A percentile compares a stretch with the other conserved stretches of the same genome.
Evolutionary conservation across 2,113 vertebrate species (phyloP).

Genomic region (crab-eating macaque (Macaca fascicularis)): DNA sequence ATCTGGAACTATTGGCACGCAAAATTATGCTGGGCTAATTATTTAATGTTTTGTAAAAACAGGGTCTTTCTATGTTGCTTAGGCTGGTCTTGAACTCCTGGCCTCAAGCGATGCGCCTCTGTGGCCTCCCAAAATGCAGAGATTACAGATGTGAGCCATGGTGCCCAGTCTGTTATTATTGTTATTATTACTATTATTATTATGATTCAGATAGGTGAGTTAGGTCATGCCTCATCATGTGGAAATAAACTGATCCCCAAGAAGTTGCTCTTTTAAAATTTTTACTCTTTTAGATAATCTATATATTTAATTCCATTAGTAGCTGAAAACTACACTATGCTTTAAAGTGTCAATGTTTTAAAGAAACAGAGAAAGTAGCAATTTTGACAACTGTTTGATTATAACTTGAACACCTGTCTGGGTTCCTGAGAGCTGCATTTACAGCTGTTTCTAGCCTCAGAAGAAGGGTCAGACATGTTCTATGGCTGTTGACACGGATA

Average conservation of each 20-base stretch:
- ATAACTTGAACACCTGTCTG: constrained; percentile 9
- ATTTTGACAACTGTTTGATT: not conserved
- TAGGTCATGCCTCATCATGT: not conserved
- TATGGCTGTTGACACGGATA: too few relatives aligned
- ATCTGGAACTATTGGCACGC: too few relatives aligned
- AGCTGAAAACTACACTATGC: not conserved
- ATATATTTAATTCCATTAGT: not conserved
- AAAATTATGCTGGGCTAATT: too few relatives aligned
- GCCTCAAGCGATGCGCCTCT: too few relatives aligned
- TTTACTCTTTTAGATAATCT: not conserved
- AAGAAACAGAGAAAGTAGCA: not conserved
- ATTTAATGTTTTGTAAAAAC: too few relatives aligned
- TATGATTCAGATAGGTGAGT: not conserved
- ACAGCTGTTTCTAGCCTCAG: not conserved
- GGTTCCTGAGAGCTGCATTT: not conserved
- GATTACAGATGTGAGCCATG: too few relatives aligned
- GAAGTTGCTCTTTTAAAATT: not conserved
- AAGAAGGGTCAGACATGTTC: not conserved
- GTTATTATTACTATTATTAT: not conserved
- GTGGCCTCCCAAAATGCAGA: too few relatives aligned
- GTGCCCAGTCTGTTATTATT: not conserved
- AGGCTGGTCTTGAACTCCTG: too few relatives aligned
- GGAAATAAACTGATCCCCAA: not conserved
- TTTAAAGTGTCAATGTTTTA: not conserved
- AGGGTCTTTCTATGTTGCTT: too few relatives aligned